Base-by-base conservation (phyloP, 2,888 invertebrate species). In the Chrysina gloriosa region DNA sequence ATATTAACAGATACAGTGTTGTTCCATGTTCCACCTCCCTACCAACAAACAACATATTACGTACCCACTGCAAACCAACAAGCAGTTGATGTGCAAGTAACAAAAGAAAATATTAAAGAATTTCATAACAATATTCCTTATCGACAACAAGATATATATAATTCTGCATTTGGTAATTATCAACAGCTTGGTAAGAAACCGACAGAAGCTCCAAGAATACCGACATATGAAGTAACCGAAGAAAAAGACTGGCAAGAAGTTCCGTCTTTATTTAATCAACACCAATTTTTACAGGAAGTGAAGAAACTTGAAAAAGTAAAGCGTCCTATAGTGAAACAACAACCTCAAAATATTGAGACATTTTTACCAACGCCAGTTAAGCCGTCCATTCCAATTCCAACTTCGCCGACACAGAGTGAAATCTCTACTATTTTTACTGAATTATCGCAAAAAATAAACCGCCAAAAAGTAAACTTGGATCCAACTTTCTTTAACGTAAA, bases 181-280 rank as follows among this genome's bases (percentile, higher is more conserved):
- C 45, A 68, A 36, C n/a, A n/a, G n/a, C 19, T 52, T 39, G 16
- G 63, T 67, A 39, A 72, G 70, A 72, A 70, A 42, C 72, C 70
- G 45, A 65, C 69, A 21, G 73, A 75, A 58, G 11, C 73, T 23
- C 75, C 78, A 25, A 77, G 77, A 39, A 47, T 73, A n/a, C 78
- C 77, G 36, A 79, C 80, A 0, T 83, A 83, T 63, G 83, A 84
- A 75, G 84, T 84, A 4, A 84, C 84, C 2, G 84, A 84, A 77
- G 80, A 80, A 7, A 82, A 81, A 71, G 69, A 70, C 19, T 77
- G 77, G 76, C 70, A 70, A 23, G 74, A 75, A 47, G 69, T 68
- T 16, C 72, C 71, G 4, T 52, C 47, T n/a, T n/a, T n/a, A 45
- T 71, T 56, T 68, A 70, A 68, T 36, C 73, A 50, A 56, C 73